Evolutionary conservation across 2,113 vertebrate genomes (phyloP).

Genomic region (human (Homo sapiens)): DNA sequence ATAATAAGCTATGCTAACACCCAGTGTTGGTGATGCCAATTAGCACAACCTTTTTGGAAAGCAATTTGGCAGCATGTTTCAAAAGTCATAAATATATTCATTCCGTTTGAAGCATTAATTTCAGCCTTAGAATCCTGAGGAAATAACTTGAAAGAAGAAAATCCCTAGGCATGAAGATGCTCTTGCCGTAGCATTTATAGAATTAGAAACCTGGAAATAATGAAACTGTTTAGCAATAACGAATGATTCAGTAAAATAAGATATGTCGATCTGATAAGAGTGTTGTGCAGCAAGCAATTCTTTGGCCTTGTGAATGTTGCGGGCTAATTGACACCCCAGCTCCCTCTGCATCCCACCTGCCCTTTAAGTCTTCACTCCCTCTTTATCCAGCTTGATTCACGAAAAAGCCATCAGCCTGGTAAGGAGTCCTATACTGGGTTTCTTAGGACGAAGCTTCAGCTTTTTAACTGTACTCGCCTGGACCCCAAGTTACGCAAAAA

Average conservation of each 20-base stretch:
- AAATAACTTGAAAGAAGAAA: constrained; percentile 40
- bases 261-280: neutral
- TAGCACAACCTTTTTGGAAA: constrained; percentile 61
- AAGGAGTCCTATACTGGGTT: neutral
- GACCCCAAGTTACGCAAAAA: neutral
- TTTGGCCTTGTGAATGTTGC: neutral
- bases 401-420: neutral
- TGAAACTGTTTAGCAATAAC: neutral
- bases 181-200: neutral
- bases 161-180: neutral
- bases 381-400: neutral
- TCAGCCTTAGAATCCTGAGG: constrained; percentile 17
- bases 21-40: constrained; percentile 51
- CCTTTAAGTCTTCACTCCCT: neutral
- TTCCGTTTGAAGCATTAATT: constrained; percentile 52
- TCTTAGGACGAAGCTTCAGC: neutral
- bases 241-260: neutral
- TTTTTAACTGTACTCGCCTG: neutral
- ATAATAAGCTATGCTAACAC: constrained; percentile 61
- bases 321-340: neutral
- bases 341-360: neutral
- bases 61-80: constrained; percentile 52
- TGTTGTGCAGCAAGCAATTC: neutral
- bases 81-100: constrained; percentile 61
- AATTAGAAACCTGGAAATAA: neutral